phyloP scores from a whole-genome alignment of 2,888 invertebrate species.

The Andrena hattorfiana region DNA sequence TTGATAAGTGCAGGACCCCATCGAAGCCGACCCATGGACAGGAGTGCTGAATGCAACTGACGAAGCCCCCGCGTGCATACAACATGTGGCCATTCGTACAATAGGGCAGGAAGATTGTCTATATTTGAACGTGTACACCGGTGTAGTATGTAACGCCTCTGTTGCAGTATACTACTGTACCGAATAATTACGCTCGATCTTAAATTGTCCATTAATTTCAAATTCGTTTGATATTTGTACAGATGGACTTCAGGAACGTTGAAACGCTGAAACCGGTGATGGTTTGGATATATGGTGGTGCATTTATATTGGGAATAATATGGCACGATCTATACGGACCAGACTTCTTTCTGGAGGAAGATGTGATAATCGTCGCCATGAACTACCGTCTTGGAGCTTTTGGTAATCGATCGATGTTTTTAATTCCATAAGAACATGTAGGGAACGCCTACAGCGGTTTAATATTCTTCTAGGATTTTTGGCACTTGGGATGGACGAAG shows the following conservation, averaged over 20 bases:
- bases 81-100: too few species aligned
- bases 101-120: neutral
- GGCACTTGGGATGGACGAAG: slow-evolving; percentile 88
- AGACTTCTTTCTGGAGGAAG: slow-evolving; percentile 72
- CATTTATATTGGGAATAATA: slow-evolving; percentile 55
- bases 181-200: too few species aligned
- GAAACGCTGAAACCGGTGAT: slow-evolving; percentile 53
- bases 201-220: too few species aligned
- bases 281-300: slow-evolving; percentile 74
- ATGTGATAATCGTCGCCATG: slow-evolving; percentile 70
- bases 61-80: too few species aligned
- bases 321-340: slow-evolving; percentile 64
- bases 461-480: slow-evolving; percentile 83
- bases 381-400: slow-evolving; percentile 75
- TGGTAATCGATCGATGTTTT: slow-evolving; percentile 52
- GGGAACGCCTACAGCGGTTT: neutral
- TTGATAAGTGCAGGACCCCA: too few species aligned
- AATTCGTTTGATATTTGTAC: neutral
- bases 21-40: too few species aligned
- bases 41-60: too few species aligned
- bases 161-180: neutral
- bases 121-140: slow-evolving; percentile 24
- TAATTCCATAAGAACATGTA: neutral
- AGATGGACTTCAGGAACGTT: neutral
- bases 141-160: neutral